phyloP scores from a whole-genome alignment of 2,888 invertebrate species.

The Linnaemya vulpina region DNA sequence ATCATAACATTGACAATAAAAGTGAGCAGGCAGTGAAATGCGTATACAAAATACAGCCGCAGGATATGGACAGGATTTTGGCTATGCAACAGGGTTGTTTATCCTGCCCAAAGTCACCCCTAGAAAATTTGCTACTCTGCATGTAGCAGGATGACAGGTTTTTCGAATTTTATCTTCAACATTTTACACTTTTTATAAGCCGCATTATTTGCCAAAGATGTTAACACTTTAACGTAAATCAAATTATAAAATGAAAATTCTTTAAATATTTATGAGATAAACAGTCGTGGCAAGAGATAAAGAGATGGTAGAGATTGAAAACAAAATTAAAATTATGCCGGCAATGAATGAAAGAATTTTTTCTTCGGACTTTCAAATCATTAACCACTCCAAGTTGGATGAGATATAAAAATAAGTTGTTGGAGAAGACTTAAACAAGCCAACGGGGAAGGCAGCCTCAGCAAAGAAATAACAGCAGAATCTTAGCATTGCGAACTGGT shows the following conservation, averaged over 20 bases:
- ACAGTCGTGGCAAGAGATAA: constrained; percentile 31
- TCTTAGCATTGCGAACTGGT: too few relatives aligned
- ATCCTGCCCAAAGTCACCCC: constrained; percentile 44
- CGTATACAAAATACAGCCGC: constrained; percentile 18
- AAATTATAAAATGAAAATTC: constrained; percentile 68
- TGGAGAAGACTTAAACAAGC: too few relatives aligned
- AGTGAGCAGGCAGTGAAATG: constrained; percentile 15
- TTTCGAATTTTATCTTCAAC: constrained; percentile 37
- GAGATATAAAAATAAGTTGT: too few relatives aligned
- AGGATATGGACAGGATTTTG: constrained; percentile 32
- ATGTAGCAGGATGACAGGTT: constrained; percentile 53
- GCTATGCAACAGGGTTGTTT: constrained; percentile 62
- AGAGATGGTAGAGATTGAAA: background rate
- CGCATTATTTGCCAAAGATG: constrained; percentile 72
- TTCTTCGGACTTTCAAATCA: too few relatives aligned
- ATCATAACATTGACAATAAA: constrained; percentile 76
- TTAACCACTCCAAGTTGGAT: too few relatives aligned
- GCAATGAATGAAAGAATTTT: too few relatives aligned
- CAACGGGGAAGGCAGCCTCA: too few relatives aligned
- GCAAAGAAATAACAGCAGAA: too few relatives aligned
- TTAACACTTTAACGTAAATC: constrained; percentile 72
- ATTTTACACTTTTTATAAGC: constrained; percentile 72
- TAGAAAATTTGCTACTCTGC: constrained; percentile 1
- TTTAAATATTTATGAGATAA: constrained; percentile 39
- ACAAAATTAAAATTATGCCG: background rate